These are phyloP conservation scores for Monarcha castaneiventris DNA, from an alignment of 2,113 vertebrate genomes.

Conservation along the genomic window DNA sequence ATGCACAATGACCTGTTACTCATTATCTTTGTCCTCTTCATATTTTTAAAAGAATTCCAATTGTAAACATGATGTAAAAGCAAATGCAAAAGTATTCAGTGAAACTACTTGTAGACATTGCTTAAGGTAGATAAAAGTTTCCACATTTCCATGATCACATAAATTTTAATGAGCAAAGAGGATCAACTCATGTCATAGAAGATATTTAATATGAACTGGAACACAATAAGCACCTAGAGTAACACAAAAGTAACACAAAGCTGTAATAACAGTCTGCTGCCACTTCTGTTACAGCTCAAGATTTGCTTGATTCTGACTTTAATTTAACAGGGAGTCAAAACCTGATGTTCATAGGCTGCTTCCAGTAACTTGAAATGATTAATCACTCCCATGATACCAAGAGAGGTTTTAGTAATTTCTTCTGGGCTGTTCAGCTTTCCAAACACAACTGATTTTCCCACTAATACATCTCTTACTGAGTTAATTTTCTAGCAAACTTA, in stretches of 20 bases:
- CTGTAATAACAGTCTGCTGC: neutral
- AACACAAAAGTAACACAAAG: neutral
- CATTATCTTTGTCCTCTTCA: neutral
- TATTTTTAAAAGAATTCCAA: neutral
- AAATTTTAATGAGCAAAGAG: neutral
- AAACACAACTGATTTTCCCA: neutral
- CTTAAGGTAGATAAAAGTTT: neutral
- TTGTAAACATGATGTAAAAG: neutral
- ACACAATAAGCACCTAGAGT: neutral
- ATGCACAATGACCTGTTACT: neutral
- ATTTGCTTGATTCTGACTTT: neutral
- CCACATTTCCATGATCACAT: neutral
- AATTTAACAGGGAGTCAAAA: neutral
- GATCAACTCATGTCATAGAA: neutral
- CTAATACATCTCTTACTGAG: neutral
- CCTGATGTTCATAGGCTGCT: neutral
- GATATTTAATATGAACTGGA: neutral
- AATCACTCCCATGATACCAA: neutral
- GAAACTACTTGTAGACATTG: neutral
- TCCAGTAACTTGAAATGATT: neutral
- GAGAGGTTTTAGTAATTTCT: neutral
- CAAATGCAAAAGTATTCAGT: neutral
- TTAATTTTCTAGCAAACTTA: neutral
- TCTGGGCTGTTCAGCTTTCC: neutral
- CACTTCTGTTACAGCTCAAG: neutral